Evolutionary conservation across 1,140 invertebrate genomes (phyloP).

Genomic region (Hyposmocoma kahamanoa): DNA sequence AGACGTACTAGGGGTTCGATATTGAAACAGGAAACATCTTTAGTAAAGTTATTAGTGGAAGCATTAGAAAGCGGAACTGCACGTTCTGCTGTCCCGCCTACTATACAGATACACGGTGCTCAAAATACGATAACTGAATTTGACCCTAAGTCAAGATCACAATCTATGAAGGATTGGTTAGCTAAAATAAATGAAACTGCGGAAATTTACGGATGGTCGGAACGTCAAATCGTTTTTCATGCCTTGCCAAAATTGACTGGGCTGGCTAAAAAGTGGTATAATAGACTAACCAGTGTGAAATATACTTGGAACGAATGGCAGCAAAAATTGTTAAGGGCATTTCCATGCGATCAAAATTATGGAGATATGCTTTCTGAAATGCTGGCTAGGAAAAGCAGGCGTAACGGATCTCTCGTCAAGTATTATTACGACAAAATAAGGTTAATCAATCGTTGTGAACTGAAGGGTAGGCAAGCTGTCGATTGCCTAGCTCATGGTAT

Average conservation of each 20-base stretch:
- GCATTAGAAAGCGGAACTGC: too few species aligned
- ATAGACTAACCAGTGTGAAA: slow-evolving; percentile 8
- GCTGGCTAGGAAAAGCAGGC: slow-evolving; percentile 5
- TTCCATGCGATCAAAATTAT: slow-evolving; percentile 5
- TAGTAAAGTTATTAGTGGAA: too few species aligned
- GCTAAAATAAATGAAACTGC: slow-evolving; percentile 9
- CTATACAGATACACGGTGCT: too few species aligned
- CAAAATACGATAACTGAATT: slow-evolving; percentile 7
- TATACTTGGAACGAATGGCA: slow-evolving; percentile 8
- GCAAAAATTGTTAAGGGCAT: slow-evolving; percentile 3
- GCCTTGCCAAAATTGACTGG: slow-evolving; percentile 1
- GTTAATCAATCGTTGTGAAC: slow-evolving; percentile 7
- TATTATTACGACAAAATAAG: slow-evolving; percentile 9
- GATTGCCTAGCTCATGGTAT: slow-evolving; percentile 7
- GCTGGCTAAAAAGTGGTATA: slow-evolving; percentile 8
- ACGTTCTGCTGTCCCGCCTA: too few species aligned
- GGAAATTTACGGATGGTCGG: slow-evolving; percentile 5
- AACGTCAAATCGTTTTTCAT: slow-evolving; percentile 7
- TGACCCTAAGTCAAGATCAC: slow-evolving; percentile 1
- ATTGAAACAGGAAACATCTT: too few species aligned
- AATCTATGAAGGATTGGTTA: slow-evolving; percentile 9
- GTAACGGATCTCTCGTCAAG: slow-evolving; percentile 1
- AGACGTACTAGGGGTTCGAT: too few species aligned
- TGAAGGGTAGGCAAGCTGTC: background rate
- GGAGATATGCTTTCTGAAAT: slow-evolving; percentile 5